Conservation (phyloP, 2,797 vertebrate genomes). For the Enteromius afrohamiltoni region DNA sequence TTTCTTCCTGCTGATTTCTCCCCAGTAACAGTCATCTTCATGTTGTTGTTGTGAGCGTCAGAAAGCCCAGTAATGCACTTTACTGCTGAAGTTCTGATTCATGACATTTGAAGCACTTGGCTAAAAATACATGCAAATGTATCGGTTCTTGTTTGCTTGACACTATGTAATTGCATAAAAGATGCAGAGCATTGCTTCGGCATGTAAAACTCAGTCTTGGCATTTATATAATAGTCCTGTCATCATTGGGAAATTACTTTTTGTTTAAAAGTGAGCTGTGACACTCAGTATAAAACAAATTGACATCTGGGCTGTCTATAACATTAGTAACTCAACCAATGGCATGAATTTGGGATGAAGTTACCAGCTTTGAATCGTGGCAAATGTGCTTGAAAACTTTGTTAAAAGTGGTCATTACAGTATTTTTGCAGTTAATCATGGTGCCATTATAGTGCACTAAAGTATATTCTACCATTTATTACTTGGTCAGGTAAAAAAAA, state of each 20-base stretch:
- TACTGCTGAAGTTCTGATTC: background rate
- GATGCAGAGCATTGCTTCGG: background rate
- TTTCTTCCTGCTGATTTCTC: background rate
- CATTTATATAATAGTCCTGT: background rate
- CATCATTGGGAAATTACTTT: background rate
- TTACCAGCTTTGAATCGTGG: background rate
- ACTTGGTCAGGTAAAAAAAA: no score
- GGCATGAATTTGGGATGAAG: background rate
- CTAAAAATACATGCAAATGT: background rate
- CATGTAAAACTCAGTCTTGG: background rate
- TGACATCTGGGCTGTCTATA: background rate
- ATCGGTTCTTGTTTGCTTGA: background rate
- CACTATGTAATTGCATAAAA: background rate
- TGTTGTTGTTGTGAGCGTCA: background rate
- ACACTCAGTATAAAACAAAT: background rate
- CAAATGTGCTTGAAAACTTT: background rate
- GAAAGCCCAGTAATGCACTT: background rate
- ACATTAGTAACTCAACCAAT: background rate
- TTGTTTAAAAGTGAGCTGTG: background rate
- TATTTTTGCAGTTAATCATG: no score
- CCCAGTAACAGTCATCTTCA: background rate
- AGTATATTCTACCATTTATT: no score
- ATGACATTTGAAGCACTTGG: background rate
- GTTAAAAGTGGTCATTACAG: background rate
- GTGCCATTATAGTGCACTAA: background rate